phyloP scores from a whole-genome alignment of 2,113 vertebrate genomes.

The Hippocampus comes region DNA sequence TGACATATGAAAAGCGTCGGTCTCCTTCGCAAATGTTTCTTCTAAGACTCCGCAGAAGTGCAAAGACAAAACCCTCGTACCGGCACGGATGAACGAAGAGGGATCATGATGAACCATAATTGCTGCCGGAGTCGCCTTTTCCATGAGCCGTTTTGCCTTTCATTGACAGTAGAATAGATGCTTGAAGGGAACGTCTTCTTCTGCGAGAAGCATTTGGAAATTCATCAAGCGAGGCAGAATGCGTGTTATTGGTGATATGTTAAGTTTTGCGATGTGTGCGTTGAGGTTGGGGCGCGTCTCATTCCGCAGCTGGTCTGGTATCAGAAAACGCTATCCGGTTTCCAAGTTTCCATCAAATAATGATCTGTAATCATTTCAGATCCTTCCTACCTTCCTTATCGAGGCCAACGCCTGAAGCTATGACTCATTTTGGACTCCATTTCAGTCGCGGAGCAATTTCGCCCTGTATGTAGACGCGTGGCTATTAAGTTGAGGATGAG shows the following conservation, averaged over 20 bases:
- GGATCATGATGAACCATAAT: background rate
- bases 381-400: constrained; percentile 17
- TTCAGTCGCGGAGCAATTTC: constrained; percentile 6
- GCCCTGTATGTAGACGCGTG: constrained; percentile 9
- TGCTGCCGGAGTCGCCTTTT: background rate
- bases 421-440: constrained; percentile 2
- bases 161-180: background rate
- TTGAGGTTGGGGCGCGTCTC: constrained; percentile 15
- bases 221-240: constrained; percentile 6
- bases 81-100: background rate
- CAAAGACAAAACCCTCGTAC: background rate
- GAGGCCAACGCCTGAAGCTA: constrained; percentile 18
- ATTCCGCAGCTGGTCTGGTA: constrained; percentile 22
- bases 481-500: constrained; percentile 26
- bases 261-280: constrained; percentile 24
- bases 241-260: background rate
- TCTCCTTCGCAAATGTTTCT: background rate
- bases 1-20: constrained; percentile 1
- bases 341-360: constrained; percentile 19
- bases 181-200: background rate
- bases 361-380: constrained; percentile 15
- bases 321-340: background rate
- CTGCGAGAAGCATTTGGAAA: background rate
- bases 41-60: background rate
- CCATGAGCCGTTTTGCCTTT: constrained; percentile 4